Base-by-base conservation (phyloP, 2,888 invertebrate species). In the Ophioninae sp. region DNA sequence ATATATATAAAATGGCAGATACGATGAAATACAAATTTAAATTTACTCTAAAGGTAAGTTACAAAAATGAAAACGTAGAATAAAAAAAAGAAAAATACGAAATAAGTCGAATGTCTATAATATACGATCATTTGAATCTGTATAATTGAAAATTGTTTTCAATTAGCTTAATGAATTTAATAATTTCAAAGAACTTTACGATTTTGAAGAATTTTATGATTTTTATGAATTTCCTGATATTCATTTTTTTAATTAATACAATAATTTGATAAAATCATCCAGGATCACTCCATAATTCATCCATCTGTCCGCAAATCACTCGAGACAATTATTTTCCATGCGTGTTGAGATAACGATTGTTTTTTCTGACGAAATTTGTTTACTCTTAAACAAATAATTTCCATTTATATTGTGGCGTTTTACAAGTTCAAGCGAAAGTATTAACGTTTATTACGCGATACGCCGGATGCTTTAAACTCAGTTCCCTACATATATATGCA, bases 401-500 rank as follows among this genome's bases (percentile, higher is more conserved):
- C 37, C 0, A 37, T 0, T 37, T 70, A 2, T n/a, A 30, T 37
- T 7, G 20, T 37, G 17, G 17, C 20, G 37, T 7, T 37, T 70
- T 10, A 7, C 37, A 2, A 44, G 44, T 13, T 44, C 10, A 44
- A 44, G 44, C 44, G 44, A 44, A 7, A 0, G 44, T 44, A 13
- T 44, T 13, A 37, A 41, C 30, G n/a, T n/a, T 3, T 61, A 20
- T 41, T 73, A n/a, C 10, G 41, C 59, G 10, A 13, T 20, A n/a
- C 50, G 23, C 62, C 23, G 56, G 50, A 30, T 61, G 41, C 30
- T 44, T 70, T 20, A n/a, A 5, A 7, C 20, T 3, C 50, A 59
- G 13, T 20, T 30, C 56, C n/a, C 7, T 70, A 10, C 37, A 70
- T 44, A 62, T 78, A 79, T 84, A 79, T 30, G 79, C 75, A 82